Percentiles rank a stretch among this genome's conserved stretches.
phyloP scores from a whole-genome alignment of 2,797 vertebrate genomes.

The Micromesistius poutassou region DNA sequence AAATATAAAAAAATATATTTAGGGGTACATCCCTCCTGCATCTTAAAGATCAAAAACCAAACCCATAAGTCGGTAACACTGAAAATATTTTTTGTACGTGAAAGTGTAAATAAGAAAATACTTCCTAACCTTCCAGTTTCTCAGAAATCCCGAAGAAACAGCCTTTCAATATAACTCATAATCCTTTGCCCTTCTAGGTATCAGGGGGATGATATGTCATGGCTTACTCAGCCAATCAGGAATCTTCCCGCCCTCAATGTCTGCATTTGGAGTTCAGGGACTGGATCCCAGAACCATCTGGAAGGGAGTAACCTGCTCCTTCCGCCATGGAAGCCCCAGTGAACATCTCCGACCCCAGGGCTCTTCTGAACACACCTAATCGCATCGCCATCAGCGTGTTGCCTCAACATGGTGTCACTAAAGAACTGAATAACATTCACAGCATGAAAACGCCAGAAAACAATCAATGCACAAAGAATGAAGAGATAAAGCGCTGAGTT shows the following conservation, averaged over 20 bases:
- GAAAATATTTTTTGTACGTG: not conserved
- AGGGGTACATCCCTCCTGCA: no score
- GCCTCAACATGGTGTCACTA: not conserved
- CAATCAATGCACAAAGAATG: not conserved
- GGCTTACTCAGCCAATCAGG: not conserved
- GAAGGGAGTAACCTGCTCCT: not conserved
- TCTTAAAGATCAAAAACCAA: not conserved
- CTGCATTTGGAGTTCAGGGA: not conserved
- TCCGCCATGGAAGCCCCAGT: not conserved
- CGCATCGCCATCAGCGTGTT: not conserved
- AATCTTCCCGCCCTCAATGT: not conserved
- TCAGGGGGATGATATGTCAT: not conserved
- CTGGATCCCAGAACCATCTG: constrained; percentile 1
- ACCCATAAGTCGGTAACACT: not conserved
- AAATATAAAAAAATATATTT: no score
- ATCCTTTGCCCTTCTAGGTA: not conserved
- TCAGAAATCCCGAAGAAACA: not conserved
- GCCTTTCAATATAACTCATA: not conserved
- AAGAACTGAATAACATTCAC: not conserved
- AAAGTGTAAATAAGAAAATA: not conserved
- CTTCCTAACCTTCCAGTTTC: not conserved
- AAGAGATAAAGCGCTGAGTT: not conserved
- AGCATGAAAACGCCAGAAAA: not conserved
- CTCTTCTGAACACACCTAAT: not conserved
- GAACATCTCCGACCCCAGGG: not conserved